Evolutionary conservation across 2,888 invertebrate genomes (phyloP).

Genomic region (Drosophila neoperkinsi): DNA sequence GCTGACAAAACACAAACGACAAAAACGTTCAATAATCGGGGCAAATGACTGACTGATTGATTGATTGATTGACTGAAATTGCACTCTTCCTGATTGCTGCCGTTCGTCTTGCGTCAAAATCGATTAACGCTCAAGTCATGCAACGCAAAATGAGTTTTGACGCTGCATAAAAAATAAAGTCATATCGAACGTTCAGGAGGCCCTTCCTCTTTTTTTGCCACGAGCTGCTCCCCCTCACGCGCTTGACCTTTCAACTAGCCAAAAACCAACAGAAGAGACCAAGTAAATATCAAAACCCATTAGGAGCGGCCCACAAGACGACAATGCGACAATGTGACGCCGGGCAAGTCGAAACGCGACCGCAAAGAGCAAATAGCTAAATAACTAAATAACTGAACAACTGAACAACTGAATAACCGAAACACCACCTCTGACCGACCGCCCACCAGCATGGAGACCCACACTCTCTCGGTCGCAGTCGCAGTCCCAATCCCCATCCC

Average conservation of each 20-base stretch:
- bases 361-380: conserved; percentile 19
- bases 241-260: conserved; percentile 49
- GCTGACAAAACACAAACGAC: conserved; percentile 25
- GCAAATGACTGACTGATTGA: conserved; percentile 40
- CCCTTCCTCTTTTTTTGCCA: neutral
- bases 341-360: conserved; percentile 37
- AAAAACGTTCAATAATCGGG: conserved; percentile 46
- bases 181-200: conserved; percentile 25
- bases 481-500: conserved; percentile 12
- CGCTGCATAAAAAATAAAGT: conserved; percentile 53
- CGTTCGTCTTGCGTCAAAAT: conserved; percentile 51
- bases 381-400: conserved; percentile 11
- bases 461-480: conserved; percentile 6
- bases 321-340: conserved; percentile 46
- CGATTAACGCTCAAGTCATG: conserved; percentile 73
- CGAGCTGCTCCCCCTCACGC: neutral
- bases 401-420: neutral
- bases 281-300: conserved; percentile 28
- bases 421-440: conserved; percentile 49
- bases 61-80: conserved; percentile 65
- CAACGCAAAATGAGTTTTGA: conserved; percentile 63
- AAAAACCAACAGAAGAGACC: conserved; percentile 19
- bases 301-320: conserved; percentile 28
- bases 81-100: conserved; percentile 71
- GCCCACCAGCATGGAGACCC: conserved; percentile 21